These are phyloP conservation scores for Pseudococcus viburni DNA, from an alignment of 2,888 invertebrate species.

Conservation along the genomic window DNA sequence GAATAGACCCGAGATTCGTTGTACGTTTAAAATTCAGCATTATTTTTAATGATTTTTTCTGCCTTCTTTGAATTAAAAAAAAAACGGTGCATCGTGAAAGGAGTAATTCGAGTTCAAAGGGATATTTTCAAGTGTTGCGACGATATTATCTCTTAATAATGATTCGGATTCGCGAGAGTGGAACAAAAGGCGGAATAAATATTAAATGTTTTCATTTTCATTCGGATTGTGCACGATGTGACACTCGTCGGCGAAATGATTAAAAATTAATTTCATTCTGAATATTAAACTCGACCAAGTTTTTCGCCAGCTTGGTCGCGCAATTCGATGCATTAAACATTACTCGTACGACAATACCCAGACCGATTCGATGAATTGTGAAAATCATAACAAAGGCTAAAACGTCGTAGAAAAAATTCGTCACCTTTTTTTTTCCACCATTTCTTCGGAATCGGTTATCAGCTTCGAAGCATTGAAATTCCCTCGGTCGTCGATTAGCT, in stretches of 20 bases:
- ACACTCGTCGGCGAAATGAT: not conserved
- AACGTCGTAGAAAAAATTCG: not conserved
- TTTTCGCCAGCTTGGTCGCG: not conserved
- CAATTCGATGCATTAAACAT: not conserved
- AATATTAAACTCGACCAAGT: not conserved
- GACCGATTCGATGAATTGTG: not conserved
- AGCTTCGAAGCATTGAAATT: slow-evolving; percentile 1
- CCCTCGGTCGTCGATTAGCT: slow-evolving; percentile 8
- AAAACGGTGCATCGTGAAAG: not conserved
- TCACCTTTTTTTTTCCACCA: too few species aligned
- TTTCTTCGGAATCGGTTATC: slow-evolving; percentile 8
- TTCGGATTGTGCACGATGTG: not conserved
- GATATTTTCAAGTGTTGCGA: not conserved
- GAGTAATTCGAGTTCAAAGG: not conserved
- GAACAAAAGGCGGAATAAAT: not conserved
- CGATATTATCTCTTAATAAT: slow-evolving; percentile 2
- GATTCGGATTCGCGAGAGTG: not conserved
- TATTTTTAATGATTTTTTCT: not conserved
- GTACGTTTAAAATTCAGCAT: not conserved
- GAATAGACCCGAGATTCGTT: not conserved
- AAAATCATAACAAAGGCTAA: not conserved
- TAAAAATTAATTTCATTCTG: slow-evolving; percentile 8
- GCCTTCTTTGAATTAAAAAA: not conserved
- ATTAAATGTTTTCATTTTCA: slow-evolving; percentile 27
- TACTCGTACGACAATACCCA: not conserved